These are phyloP conservation scores for Autographa pulchrina DNA, from an alignment of 2,888 invertebrate genomes.

Conservation along the genomic window DNA sequence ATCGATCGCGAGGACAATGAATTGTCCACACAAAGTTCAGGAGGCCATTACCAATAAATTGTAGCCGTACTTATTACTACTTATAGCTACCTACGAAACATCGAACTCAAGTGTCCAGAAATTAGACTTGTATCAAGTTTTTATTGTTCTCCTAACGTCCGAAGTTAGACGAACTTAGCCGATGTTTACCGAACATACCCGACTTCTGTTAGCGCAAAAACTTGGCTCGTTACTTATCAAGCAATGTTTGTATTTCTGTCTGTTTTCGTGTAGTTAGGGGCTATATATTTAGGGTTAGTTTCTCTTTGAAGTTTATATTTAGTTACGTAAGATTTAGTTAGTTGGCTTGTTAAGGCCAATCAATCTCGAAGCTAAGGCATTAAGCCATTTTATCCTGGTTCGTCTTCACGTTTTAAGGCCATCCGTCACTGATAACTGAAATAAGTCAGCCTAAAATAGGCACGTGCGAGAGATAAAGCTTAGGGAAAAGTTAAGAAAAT, in stretches of 20 bases:
- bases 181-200: slow-evolving; percentile 32
- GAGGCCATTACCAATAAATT: slow-evolving; percentile 51
- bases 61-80: slow-evolving; percentile 33
- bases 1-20: slow-evolving; percentile 16
- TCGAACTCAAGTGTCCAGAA: slow-evolving; percentile 34
- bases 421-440: slow-evolving; percentile 4
- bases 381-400: not conserved
- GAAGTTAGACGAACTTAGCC: slow-evolving; percentile 36
- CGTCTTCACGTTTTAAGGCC: not conserved
- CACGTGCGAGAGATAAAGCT: not conserved
- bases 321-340: not conserved
- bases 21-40: slow-evolving; percentile 30
- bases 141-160: slow-evolving; percentile 47
- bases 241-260: slow-evolving; percentile 43
- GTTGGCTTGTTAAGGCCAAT: not conserved
- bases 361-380: not conserved
- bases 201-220: slow-evolving; percentile 41
- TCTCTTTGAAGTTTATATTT: slow-evolving; percentile 11
- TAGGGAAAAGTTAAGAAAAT: not conserved
- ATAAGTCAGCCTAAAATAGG: slow-evolving; percentile 4
- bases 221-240: slow-evolving; percentile 40
- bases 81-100: slow-evolving; percentile 18
- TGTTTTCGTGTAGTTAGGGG: slow-evolving; percentile 31
- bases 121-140: slow-evolving; percentile 51
- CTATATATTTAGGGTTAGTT: slow-evolving; percentile 27